Evolutionary conservation across 2,113 vertebrate genomes (phyloP).

Genomic region (Leucoraja erinaceus): DNA sequence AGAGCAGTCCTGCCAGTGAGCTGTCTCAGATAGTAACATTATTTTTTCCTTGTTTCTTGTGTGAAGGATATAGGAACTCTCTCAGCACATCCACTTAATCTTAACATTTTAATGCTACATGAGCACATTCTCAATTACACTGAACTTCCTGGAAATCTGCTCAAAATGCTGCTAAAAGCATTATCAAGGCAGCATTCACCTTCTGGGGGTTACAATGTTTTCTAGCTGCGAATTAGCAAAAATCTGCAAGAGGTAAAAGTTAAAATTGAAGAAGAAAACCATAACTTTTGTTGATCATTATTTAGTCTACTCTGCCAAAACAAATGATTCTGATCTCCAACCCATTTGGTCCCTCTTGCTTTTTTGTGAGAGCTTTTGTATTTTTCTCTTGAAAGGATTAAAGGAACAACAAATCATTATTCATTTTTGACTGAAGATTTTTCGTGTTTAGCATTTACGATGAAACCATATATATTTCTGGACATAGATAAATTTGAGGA

Average conservation of each 20-base stretch:
- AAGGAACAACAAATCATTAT: neutral
- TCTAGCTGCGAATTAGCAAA: neutral
- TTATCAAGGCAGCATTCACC: neutral
- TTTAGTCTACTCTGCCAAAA: conserved; percentile 12
- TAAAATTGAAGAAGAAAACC: neutral
- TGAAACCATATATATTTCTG: neutral
- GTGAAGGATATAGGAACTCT: neutral
- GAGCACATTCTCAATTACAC: neutral
- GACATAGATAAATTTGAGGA: neutral
- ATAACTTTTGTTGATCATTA: neutral
- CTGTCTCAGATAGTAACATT: neutral
- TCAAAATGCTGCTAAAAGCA: neutral
- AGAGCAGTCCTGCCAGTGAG: neutral
- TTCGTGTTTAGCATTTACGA: neutral
- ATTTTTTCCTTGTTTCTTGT: neutral
- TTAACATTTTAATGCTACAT: neutral
- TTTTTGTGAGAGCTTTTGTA: neutral
- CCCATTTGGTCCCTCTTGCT: neutral
- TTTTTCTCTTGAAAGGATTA: neutral
- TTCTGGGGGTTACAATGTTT: neutral
- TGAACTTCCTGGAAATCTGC: neutral
- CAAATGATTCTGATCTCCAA: neutral
- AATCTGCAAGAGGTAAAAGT: neutral
- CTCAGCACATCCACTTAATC: neutral
- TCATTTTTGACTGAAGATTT: neutral